Conservation (phyloP, 2,888 invertebrate species). For the Lysandra coridon region DNA sequence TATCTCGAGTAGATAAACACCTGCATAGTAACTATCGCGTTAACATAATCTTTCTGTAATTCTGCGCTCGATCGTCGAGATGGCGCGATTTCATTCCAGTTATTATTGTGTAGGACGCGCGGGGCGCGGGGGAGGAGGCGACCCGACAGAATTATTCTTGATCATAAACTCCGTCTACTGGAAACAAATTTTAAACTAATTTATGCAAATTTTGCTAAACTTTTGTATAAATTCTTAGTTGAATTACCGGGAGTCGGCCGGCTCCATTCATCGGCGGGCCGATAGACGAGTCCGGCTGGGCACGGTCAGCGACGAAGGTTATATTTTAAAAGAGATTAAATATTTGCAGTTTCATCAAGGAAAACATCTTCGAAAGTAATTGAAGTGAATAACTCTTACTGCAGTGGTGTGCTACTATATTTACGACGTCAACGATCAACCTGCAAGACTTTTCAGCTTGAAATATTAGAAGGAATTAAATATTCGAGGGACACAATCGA, state of each 20-base stretch:
- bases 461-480: background rate
- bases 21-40: conserved; percentile 1
- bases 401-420: no score
- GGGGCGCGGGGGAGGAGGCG: background rate
- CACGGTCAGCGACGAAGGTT: background rate
- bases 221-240: background rate
- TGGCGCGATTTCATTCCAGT: background rate
- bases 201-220: background rate
- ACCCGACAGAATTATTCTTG: background rate
- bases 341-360: background rate
- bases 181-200: background rate
- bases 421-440: background rate
- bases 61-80: background rate
- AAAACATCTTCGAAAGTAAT: background rate
- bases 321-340: background rate
- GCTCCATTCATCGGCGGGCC: background rate
- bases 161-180: background rate
- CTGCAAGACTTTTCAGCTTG: background rate
- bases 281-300: background rate
- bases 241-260: background rate
- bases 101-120: background rate
- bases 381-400: no score
- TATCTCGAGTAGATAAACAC: background rate
- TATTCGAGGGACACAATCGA: background rate
- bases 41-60: conserved; percentile 4